These are phyloP conservation scores for Holocentrus rufus DNA, from an alignment of 2,797 vertebrate genomes.

Conservation along the genomic window DNA sequence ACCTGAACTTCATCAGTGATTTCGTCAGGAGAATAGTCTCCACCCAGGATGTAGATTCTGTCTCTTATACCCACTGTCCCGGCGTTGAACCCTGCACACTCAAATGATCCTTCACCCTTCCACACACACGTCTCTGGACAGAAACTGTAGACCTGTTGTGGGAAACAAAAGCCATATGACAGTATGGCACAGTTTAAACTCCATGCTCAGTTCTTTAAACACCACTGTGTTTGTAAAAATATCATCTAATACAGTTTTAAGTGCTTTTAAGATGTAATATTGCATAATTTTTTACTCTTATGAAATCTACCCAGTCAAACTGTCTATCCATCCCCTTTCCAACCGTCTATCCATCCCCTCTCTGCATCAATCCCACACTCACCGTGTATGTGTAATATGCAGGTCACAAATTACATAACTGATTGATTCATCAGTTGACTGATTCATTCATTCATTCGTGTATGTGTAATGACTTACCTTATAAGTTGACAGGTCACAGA, in stretches of 20 bases:
- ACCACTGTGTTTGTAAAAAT: neutral
- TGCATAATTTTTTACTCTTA: too few relatives aligned
- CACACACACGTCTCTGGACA: slow-evolving; percentile 93
- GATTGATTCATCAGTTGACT: too few relatives aligned
- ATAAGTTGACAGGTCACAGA: slow-evolving; percentile 97
- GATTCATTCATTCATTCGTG: neutral
- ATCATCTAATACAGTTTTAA: neutral
- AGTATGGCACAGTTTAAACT: neutral
- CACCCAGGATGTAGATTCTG: slow-evolving; percentile 96
- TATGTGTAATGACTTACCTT: slow-evolving; percentile 75
- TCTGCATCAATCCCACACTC: neutral
- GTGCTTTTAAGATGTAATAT: neutral
- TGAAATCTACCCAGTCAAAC: neutral
- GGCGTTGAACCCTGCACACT: slow-evolving; percentile 98
- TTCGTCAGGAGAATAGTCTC: slow-evolving; percentile 96
- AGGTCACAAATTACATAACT: neutral
- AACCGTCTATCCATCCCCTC: neutral
- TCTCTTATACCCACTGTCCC: slow-evolving; percentile 91
- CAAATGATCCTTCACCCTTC: slow-evolving; percentile 96
- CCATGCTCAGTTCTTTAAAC: neutral
- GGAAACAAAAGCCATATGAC: neutral
- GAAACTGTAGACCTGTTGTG: slow-evolving; percentile 90
- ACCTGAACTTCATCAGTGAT: slow-evolving; percentile 98
- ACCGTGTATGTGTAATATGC: neutral
- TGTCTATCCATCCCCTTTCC: neutral